Conservation (phyloP, 2,888 invertebrate genomes). For the Dryadula phaetusa region DNA sequence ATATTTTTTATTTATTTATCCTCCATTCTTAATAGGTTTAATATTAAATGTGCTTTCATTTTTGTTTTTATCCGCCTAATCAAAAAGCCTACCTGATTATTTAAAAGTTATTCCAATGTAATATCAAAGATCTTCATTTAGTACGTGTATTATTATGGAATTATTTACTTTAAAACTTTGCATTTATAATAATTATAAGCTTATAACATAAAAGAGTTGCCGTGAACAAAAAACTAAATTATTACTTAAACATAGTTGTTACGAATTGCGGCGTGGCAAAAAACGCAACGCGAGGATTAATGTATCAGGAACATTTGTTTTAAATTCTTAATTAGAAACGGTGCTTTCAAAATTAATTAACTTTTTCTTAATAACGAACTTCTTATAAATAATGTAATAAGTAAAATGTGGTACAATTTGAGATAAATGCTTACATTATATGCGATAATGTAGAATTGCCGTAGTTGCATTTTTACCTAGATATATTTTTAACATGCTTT, state of each 20-base stretch:
- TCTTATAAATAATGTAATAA: not conserved
- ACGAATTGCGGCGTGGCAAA: slow-evolving; percentile 12
- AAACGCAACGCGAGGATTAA: slow-evolving; percentile 16
- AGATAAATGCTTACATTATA: not conserved
- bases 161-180: slow-evolving; percentile 23
- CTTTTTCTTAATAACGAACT: slow-evolving; percentile 5
- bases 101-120: not conserved
- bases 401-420: slow-evolving; percentile 5
- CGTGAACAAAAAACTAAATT: slow-evolving; percentile 7
- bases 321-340: slow-evolving; percentile 32
- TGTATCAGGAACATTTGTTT: slow-evolving; percentile 13
- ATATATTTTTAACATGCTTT: too few species aligned
- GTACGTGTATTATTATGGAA: not conserved
- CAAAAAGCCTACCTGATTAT: not conserved
- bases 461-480: not conserved
- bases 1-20: not conserved
- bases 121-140: too few species aligned
- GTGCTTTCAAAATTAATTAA: slow-evolving; percentile 22
- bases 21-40: not conserved
- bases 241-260: slow-evolving; percentile 22
- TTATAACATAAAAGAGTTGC: not conserved
- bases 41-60: not conserved
- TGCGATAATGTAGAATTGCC: too few species aligned
- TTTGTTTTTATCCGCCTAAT: not conserved
- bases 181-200: slow-evolving; percentile 17